phyloP scores from a whole-genome alignment of 1,140 invertebrate species.

The Leptinotarsa undecemlineata region DNA sequence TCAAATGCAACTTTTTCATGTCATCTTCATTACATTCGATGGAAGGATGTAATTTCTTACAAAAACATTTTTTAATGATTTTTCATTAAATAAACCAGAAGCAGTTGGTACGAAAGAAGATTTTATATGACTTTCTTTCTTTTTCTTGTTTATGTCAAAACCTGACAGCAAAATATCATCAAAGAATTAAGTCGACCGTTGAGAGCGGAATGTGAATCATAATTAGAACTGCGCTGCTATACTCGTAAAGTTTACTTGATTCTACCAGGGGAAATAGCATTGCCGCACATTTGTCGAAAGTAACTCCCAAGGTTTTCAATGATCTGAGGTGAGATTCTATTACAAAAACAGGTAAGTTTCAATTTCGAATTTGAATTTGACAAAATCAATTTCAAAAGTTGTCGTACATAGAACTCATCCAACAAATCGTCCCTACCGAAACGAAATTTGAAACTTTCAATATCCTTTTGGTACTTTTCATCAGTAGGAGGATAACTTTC shows the following conservation, averaged over 20 bases:
- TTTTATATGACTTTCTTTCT: background rate
- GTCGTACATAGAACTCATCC: background rate
- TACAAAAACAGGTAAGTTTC: background rate
- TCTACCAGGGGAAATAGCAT: background rate
- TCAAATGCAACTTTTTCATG: background rate
- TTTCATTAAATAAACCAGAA: background rate
- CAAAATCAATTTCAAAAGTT: background rate
- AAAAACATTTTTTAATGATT: too few relatives aligned
- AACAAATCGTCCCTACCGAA: background rate
- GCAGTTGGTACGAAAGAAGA: background rate
- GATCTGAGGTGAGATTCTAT: background rate
- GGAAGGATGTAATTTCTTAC: too few relatives aligned
- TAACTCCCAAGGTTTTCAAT: background rate
- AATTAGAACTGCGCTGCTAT: background rate
- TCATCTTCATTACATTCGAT: too few relatives aligned
- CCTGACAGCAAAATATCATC: background rate
- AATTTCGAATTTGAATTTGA: background rate
- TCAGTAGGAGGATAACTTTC: background rate
- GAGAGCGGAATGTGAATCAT: background rate
- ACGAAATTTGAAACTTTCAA: background rate
- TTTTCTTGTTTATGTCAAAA: background rate
- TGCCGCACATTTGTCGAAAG: background rate
- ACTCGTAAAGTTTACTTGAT: background rate
- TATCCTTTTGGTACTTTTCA: background rate
- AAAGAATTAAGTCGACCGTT: background rate